Percentiles rank a stretch among this genome's conserved stretches.
These are phyloP conservation scores for Leptinotarsa tumamoca DNA, from an alignment of 2,888 invertebrate genomes.

Conservation along the genomic window DNA sequence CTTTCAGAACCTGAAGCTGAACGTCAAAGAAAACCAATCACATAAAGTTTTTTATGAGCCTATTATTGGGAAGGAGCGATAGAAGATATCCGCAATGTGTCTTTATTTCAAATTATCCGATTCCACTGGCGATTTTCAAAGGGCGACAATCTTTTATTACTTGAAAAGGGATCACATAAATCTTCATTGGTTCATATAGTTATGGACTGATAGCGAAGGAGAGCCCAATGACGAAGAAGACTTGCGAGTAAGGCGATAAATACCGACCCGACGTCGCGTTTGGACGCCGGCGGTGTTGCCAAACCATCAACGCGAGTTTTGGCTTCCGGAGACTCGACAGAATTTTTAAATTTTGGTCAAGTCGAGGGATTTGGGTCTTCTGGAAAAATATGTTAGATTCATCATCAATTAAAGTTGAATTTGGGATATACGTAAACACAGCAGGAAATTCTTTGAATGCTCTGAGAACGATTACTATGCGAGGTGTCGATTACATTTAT, in stretches of 20 bases:
- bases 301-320: not conserved
- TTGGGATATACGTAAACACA: no score
- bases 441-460: no score
- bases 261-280: constrained; percentile 55
- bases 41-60: not conserved
- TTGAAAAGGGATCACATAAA: not conserved
- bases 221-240: constrained; percentile 25
- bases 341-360: not conserved
- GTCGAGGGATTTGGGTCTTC: not conserved
- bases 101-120: not conserved
- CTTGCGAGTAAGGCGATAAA: constrained; percentile 50
- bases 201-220: not conserved
- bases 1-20: not conserved
- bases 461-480: no score
- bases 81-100: not conserved
- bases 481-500: no score
- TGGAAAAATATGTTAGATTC: no score
- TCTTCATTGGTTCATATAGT: constrained; percentile 3
- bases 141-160: constrained; percentile 2
- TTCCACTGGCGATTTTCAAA: not conserved
- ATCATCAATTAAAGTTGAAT: no score
- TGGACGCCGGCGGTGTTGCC: constrained; percentile 34
- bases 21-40: not conserved
- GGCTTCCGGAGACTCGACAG: not conserved
- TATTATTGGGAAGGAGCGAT: not conserved